These are phyloP conservation scores for Eptesicus fuscus DNA, from an alignment of 2,113 vertebrate genomes.

Conservation along the genomic window DNA sequence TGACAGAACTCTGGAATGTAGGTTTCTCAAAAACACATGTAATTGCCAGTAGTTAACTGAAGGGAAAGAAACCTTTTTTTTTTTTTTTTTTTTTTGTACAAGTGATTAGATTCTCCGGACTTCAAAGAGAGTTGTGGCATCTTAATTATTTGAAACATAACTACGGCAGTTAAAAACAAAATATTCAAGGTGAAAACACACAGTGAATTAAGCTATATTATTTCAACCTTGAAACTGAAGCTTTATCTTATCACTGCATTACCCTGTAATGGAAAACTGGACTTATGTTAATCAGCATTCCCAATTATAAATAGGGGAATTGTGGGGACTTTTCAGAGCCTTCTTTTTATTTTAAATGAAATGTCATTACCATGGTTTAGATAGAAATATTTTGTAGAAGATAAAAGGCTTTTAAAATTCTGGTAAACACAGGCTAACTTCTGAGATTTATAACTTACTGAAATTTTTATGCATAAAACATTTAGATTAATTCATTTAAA, in stretches of 20 bases:
- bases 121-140: constrained; percentile 58
- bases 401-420: constrained; percentile 57
- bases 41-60: constrained; percentile 33
- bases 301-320: constrained; percentile 58
- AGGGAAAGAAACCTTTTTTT: constrained; percentile 35
- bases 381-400: constrained; percentile 41
- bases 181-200: constrained; percentile 58
- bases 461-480: constrained; percentile 63
- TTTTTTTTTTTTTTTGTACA: not conserved
- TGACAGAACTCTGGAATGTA: constrained; percentile 8
- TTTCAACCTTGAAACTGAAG: constrained; percentile 68
- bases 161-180: constrained; percentile 52
- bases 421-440: constrained; percentile 55
- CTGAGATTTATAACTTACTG: constrained; percentile 61
- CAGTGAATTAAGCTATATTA: constrained; percentile 55
- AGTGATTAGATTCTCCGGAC: not conserved
- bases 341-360: constrained; percentile 71
- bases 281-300: constrained; percentile 63
- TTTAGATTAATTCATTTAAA: constrained; percentile 73
- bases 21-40: constrained; percentile 8
- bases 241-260: constrained; percentile 58
- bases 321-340: constrained; percentile 54
- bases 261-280: constrained; percentile 37
- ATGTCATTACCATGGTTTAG: constrained; percentile 49
- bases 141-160: constrained; percentile 59